Evolutionary conservation across 2,888 invertebrate species (phyloP), one percentile per base, ranked within the genome.

Genomic region (Ellobium chinense): DNA sequence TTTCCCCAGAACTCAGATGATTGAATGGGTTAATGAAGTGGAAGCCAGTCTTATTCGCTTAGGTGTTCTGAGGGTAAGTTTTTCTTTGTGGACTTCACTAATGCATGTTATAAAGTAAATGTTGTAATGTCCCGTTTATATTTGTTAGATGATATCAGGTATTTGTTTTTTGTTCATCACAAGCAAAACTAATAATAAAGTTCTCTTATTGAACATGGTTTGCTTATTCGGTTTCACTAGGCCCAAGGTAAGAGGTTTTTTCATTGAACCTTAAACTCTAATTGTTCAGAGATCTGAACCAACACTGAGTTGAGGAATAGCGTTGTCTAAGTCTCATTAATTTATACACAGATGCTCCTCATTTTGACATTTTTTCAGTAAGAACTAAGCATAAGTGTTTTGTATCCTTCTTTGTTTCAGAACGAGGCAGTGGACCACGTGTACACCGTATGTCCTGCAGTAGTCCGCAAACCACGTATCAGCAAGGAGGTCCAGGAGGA

Each of bases 1-100:
- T n/a, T n/a, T n/a, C n/a, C n/a, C 18, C 14, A 91, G 91, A 72
- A 84, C 84, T 14, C 84, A 87, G 65, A 91, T 91, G 91, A 66
- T 89, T 34, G 88, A 87, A 14, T 91, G 91, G 91, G 90, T 90
- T 65, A 76, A 86, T 81, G 85, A 85, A 46, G 69, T 91, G 21
- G 89, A 90, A 76, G 83, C 84, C 58, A 87, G 89, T 62, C 83
- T 91, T 1, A 76, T 81, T 27, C 85, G 85, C 73, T 85, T 89
- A 68, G 91, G 91, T 36, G 83, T 87, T 46, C 54, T 88, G 14
- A 77, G 84, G 85, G 91, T 88, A 82, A 73, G 73, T 36, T 34
- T 62, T 5, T 5, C 18, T 46, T 46, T 46, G 46, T 46, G n/a
- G n/a, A n/a, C n/a, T n/a, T n/a, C n/a, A n/a, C n/a, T n/a, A n/a